Conservation (phyloP, 2,113 vertebrate species). For the Ochotona curzoniae region DNA sequence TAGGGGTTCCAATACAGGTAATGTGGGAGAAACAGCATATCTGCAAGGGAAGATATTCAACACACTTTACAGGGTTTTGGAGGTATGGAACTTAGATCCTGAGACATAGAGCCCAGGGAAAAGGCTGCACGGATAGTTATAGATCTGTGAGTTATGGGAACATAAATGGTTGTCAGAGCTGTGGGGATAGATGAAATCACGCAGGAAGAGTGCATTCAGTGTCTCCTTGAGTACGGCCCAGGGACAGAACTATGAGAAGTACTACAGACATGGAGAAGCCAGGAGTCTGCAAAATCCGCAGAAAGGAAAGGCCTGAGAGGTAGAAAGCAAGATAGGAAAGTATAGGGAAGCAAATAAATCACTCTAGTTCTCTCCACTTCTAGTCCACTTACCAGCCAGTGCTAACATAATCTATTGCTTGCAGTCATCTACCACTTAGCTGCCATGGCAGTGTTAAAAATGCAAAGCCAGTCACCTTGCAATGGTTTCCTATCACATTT, state of each 20-base stretch:
- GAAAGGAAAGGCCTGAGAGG: neutral
- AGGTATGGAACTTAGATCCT: neutral
- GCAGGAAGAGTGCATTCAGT: neutral
- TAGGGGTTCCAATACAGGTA: neutral
- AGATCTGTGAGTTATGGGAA: neutral
- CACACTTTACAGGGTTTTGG: slow-evolving; percentile 27
- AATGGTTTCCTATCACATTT: slow-evolving; percentile 1
- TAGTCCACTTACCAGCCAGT: neutral
- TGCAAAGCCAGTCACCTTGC: neutral
- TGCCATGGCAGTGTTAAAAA: neutral
- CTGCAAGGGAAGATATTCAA: neutral
- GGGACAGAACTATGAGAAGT: neutral
- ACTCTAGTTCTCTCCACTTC: neutral
- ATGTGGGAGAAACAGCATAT: neutral
- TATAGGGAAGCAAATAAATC: neutral
- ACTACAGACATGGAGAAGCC: neutral
- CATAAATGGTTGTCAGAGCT: neutral
- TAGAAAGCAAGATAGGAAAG: neutral
- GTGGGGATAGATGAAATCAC: neutral
- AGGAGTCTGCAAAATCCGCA: neutral
- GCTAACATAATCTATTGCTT: neutral
- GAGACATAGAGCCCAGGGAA: neutral
- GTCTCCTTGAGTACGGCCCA: neutral
- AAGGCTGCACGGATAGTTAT: neutral
- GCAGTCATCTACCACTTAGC: neutral